Evolutionary conservation across 2,113 vertebrate genomes (phyloP).

Genomic region (Tachuris rubrigastra): DNA sequence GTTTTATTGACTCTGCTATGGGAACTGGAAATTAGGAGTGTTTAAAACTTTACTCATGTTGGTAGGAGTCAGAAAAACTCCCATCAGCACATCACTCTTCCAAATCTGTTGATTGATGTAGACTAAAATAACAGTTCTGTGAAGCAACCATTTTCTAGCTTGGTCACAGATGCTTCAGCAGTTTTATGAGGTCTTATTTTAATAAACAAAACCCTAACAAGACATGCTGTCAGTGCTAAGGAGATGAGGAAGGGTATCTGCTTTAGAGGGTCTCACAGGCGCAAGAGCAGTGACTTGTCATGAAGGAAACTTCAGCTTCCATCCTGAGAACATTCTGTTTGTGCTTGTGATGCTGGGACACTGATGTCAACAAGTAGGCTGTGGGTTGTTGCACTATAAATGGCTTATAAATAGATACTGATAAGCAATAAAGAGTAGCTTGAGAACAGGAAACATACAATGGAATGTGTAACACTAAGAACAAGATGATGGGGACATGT

Average conservation of each 20-base stretch:
- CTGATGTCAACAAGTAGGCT: not conserved
- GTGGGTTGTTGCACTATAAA: not conserved
- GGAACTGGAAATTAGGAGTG: not conserved
- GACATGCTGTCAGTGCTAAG: not conserved
- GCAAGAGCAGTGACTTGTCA: not conserved
- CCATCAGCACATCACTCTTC: not conserved
- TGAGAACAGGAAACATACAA: not conserved
- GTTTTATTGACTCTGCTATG: not conserved
- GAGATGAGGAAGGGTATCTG: not conserved
- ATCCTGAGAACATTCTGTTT: not conserved
- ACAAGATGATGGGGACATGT: accelerated
- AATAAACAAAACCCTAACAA: not conserved
- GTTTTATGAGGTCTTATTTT: not conserved
- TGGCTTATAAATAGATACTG: not conserved
- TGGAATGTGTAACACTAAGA: not conserved
- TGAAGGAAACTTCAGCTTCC: not conserved
- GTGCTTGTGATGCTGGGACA: not conserved
- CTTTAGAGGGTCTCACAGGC: not conserved
- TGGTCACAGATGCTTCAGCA: not conserved
- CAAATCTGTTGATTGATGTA: not conserved
- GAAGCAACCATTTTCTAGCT: not conserved
- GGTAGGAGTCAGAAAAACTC: not conserved
- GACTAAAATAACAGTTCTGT: not conserved
- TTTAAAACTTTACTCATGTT: not conserved
- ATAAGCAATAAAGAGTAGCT: not conserved